Evolutionary conservation across 2,888 invertebrate species (phyloP).

Genomic region (Drosophila recens): DNA sequence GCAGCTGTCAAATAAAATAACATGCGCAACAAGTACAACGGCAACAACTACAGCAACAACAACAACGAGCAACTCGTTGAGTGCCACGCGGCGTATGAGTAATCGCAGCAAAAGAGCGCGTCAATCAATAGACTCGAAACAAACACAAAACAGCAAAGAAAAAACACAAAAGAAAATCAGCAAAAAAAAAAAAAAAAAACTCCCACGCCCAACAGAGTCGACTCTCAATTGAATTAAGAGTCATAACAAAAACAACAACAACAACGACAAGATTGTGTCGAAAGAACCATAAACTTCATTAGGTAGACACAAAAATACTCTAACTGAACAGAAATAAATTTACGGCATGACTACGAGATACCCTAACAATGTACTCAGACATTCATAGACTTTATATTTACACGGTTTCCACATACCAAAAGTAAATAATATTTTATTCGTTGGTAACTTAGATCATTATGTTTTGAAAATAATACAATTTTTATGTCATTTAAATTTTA

Average conservation of each 20-base stretch:
- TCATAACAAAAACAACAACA: constrained; percentile 5
- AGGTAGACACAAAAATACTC: constrained; percentile 12
- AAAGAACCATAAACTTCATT: constrained; percentile 1
- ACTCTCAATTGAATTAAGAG: constrained; percentile 24
- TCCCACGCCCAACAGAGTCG: constrained; percentile 44
- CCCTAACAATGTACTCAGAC: no score
- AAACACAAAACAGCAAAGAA: constrained; percentile 9
- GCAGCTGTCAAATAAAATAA: constrained; percentile 55
- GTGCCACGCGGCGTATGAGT: constrained; percentile 69
- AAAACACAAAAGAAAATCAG: constrained; percentile 13
- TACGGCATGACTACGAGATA: no score
- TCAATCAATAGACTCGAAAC: constrained; percentile 56
- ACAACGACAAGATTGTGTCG: neutral
- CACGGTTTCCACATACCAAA: no score
- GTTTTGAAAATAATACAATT: no score
- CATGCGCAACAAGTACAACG: constrained; percentile 53
- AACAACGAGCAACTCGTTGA: constrained; percentile 17
- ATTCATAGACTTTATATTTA: no score
- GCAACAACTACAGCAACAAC: constrained; percentile 16
- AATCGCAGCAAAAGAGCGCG: constrained; percentile 54
- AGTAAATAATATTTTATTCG: no score
- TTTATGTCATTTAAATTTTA: no score
- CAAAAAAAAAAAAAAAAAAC: constrained; percentile 20
- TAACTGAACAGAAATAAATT: neutral
- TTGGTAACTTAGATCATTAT: no score